Percentiles rank a stretch among this genome's conserved stretches.
These are phyloP conservation scores for Diaperis boleti DNA, from an alignment of 2,888 invertebrate species.

Conservation along the genomic window DNA sequence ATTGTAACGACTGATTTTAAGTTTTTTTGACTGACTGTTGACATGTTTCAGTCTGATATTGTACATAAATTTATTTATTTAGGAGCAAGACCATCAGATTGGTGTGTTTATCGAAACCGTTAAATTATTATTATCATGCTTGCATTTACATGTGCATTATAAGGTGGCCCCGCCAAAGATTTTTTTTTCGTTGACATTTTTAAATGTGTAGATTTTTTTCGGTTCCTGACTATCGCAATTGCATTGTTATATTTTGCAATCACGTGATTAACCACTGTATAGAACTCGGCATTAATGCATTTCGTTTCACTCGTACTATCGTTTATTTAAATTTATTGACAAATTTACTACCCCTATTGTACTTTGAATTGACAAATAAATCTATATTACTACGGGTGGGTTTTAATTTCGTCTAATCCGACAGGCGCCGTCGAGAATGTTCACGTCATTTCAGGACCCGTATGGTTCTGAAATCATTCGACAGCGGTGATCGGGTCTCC, in stretches of 20 bases:
- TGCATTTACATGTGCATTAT: constrained; percentile 44
- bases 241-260: constrained; percentile 30
- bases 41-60: constrained; percentile 12
- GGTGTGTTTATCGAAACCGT: constrained; percentile 36
- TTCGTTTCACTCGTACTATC: constrained; percentile 33
- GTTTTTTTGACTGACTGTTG: constrained; percentile 38
- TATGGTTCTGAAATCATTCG: too few species aligned
- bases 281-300: constrained; percentile 28
- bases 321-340: constrained; percentile 26
- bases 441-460: too few species aligned
- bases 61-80: constrained; percentile 42
- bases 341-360: constrained; percentile 39
- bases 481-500: too few species aligned
- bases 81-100: constrained; percentile 40
- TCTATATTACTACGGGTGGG: constrained; percentile 35
- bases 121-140: constrained; percentile 34
- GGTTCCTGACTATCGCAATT: constrained; percentile 35
- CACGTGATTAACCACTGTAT: constrained; percentile 38
- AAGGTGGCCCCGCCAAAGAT: constrained; percentile 46
- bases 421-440: too few species aligned
- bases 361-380: constrained; percentile 44
- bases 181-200: constrained; percentile 31
- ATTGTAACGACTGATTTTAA: constrained; percentile 44
- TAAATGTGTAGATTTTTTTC: constrained; percentile 39
- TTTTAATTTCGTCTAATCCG: too few species aligned